A percentile compares a stretch with the other conserved stretches of the same genome.
Evolutionary conservation across 2,888 invertebrate species (phyloP).

Genomic region (Ctenicera cuprea): DNA sequence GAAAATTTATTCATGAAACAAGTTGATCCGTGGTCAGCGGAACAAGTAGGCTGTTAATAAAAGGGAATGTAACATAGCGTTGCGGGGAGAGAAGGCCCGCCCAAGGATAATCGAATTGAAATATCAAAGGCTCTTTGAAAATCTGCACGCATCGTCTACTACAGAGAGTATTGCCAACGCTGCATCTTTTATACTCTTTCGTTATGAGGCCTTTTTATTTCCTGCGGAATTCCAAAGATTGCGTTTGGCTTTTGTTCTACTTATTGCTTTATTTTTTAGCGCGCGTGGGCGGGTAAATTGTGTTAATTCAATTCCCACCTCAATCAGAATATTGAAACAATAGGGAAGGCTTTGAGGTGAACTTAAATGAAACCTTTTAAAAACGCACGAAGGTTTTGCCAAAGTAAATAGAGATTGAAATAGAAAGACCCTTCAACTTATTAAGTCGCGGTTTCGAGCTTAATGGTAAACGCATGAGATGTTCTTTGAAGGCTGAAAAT

Average conservation of each 20-base stretch:
- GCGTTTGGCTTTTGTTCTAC: slow-evolving; percentile 20
- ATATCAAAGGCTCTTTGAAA: slow-evolving; percentile 52
- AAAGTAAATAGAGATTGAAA: too few relatives aligned
- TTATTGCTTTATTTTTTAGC: slow-evolving; percentile 29
- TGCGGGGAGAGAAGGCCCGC: slow-evolving; percentile 31
- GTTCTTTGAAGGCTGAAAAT: too few relatives aligned
- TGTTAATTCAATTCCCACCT: neutral
- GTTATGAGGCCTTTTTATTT: slow-evolving; percentile 23
- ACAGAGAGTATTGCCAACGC: slow-evolving; percentile 44
- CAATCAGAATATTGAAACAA: slow-evolving; percentile 12
- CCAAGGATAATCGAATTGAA: slow-evolving; percentile 51
- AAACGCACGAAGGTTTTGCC: neutral
- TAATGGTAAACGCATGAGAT: too few relatives aligned
- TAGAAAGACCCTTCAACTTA: too few relatives aligned
- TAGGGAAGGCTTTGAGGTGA: neutral
- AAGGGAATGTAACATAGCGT: slow-evolving; percentile 36
- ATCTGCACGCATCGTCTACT: slow-evolving; percentile 50
- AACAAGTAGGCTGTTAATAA: slow-evolving; percentile 50
- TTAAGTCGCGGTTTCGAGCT: too few relatives aligned
- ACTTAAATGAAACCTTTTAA: neutral
- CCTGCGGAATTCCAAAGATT: slow-evolving; percentile 25
- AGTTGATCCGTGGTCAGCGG: slow-evolving; percentile 46
- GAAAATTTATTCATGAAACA: slow-evolving; percentile 47
- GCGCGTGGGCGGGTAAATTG: neutral
- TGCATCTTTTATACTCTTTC: slow-evolving; percentile 39